phyloP scores from a whole-genome alignment of 2,888 invertebrate genomes.

The Zele albiditarsus region DNA sequence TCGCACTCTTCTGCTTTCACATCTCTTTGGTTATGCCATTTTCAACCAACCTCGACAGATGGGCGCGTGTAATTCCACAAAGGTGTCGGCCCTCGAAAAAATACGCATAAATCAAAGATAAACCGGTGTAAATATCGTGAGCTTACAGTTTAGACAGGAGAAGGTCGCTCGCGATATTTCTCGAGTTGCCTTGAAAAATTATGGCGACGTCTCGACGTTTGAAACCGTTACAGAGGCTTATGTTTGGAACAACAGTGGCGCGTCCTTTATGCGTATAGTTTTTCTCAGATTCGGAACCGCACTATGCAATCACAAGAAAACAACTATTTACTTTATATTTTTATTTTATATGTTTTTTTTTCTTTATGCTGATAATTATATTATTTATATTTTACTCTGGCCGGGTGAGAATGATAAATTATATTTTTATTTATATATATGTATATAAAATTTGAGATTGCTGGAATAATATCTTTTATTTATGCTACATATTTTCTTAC shows the following conservation, averaged over 20 bases:
- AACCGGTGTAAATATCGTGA: constrained; percentile 57
- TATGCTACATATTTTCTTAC: constrained; percentile 21
- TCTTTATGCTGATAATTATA: not conserved
- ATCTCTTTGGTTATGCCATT: constrained; percentile 7
- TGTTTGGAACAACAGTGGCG: not conserved
- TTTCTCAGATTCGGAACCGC: not conserved
- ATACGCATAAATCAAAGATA: constrained; percentile 57
- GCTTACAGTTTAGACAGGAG: constrained; percentile 48
- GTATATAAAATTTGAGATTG: not conserved
- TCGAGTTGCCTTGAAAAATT: constrained; percentile 34
- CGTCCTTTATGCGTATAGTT: not conserved
- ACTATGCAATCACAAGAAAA: not conserved
- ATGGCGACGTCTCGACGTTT: constrained; percentile 25
- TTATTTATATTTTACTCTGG: not conserved
- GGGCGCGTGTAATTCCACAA: constrained; percentile 52
- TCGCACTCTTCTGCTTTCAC: not conserved
- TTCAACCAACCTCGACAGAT: constrained; percentile 40
- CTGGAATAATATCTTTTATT: constrained; percentile 10
- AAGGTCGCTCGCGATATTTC: constrained; percentile 44
- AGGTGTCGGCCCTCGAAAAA: constrained; percentile 38
- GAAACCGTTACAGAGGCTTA: constrained; percentile 22
- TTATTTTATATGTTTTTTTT: not conserved
- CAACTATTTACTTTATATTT: not conserved
- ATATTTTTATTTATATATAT: not conserved
- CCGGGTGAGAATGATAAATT: not conserved